Base-by-base conservation (phyloP, 1,140 invertebrate genomes). In the Habropoda laboriosa region DNA sequence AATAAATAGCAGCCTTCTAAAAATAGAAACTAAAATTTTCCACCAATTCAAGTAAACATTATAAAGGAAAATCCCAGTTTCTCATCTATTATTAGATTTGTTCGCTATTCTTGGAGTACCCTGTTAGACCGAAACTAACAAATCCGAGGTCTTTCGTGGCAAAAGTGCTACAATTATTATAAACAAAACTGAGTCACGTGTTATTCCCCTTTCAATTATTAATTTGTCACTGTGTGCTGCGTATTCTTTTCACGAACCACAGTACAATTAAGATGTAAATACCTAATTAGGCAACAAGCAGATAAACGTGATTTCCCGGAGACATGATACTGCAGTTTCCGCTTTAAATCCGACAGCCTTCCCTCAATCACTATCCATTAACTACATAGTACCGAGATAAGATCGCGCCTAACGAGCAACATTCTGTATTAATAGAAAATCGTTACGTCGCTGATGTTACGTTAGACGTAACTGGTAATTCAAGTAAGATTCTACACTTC, bases 311-410 rank as follows among this genome's bases (percentile, higher is more conserved):
- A 16, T 70, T 76, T 3, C 8, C 35, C 10, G 32, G 42, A n/a
- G 57, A n/a, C 0, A 53, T 7, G 49, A 70, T 76, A 75, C 6
- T 58, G 24, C 3, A 35, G 13, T 75, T 82, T 55, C 47, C 55
- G 5, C 1, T n/a, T 18, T 12, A 51, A 49, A 49, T 35, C 32
- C 2, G 0, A 68, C 32, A 24, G 51, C 21, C 7, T 35, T 5
- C 5, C 1, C 18, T n/a, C n/a, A 18, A 35, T 13, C 2, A 18
- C 27, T 32, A 38, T 13, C 4, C 10, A 38, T 55, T n/a, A 53
- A 7, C 32, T 32, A 3, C 7, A 45, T 45, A 45, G 3, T 12
- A 12, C 13, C 7, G 30, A 7, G 67, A 70, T 55, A 58, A 58
- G 21, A 58, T 32, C 38, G 12, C 10, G 2, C 3, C 18, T n/a